Base-by-base conservation (phyloP, 2,113 vertebrate genomes). In the Micronycteris hirsuta region DNA sequence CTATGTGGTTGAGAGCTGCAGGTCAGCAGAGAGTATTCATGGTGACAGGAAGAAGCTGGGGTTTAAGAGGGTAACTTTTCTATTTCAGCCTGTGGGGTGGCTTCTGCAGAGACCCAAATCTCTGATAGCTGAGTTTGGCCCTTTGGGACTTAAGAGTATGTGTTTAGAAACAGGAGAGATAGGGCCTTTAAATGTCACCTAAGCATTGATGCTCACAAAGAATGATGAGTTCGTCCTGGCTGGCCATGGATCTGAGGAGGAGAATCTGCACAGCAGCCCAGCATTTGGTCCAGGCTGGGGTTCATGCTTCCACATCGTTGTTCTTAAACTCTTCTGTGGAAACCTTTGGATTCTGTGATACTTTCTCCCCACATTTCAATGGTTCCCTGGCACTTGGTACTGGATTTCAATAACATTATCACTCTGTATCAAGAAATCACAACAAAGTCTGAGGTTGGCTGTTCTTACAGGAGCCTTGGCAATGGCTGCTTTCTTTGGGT, bases 101-200 rank as follows among this genome's bases (percentile, higher is more conserved):
- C 68, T 84, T 93, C 41, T 61, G 38, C 47, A 74, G 38, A 81
- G 49, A 70, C 24, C 68, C 58, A 56, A 65, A 38, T 76, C 47
- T 73, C 38, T 76, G 56, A 14, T 67, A 38, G 76, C 67, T 91
- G 81, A 20, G 38, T 96, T 73, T 90, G 41, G 24, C 16, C 43
- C 15, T 86, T 87, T 87, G 41, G 24, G 9, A 36, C 12, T 93
- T 95, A 67, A 71, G 52, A 61, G 71, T 93, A 81, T 91, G 9
- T 88, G 63, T 78, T 74, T 96, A 45, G 45, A 96, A 88, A 77
- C 71, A 16, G 47, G 83, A 52, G 88, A 77, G 65, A 33, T 63
- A 36, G 63, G 13, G 38, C 19, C 41, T 80, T 67, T 71, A 22
- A 13, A 49, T 78, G 20, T 47, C 38, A 74, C 22, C 36, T 15